phyloP scores from a whole-genome alignment of 2,113 vertebrate genomes.

The Pionites leucogaster region DNA sequence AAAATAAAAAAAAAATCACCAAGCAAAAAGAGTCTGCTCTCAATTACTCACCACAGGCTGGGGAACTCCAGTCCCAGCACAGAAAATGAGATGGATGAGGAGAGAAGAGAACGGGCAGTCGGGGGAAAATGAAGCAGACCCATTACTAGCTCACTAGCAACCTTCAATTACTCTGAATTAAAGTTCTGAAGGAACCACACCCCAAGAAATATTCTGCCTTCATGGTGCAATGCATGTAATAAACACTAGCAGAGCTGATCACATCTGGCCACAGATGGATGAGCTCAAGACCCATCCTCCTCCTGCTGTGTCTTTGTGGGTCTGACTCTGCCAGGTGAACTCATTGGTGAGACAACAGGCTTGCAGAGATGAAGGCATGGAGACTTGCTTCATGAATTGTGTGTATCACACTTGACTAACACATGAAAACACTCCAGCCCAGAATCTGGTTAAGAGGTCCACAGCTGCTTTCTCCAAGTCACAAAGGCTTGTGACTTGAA shows the following conservation, averaged over 20 bases:
- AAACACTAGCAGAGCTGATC: background rate
- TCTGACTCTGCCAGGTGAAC: background rate
- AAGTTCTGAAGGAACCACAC: conserved; percentile 25
- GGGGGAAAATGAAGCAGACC: background rate
- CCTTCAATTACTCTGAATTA: conserved; percentile 22
- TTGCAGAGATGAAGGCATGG: background rate
- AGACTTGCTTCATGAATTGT: background rate
- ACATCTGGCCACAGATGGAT: background rate
- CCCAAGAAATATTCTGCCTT: background rate
- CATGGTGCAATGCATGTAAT: background rate
- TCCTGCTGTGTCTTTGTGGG: background rate
- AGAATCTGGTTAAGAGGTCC: background rate
- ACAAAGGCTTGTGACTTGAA: background rate
- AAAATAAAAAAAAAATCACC: background rate
- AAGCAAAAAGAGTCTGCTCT: background rate
- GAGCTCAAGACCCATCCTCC: background rate
- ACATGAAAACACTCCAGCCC: background rate
- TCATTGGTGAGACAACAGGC: background rate
- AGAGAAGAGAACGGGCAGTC: background rate
- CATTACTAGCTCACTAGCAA: background rate
- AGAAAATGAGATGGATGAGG: background rate
- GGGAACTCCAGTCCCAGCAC: background rate
- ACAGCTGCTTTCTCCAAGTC: background rate
- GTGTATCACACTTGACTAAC: background rate
- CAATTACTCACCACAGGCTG: background rate